phyloP scores from a whole-genome alignment of 2,888 invertebrate species.

The Pimpla rufipes region DNA sequence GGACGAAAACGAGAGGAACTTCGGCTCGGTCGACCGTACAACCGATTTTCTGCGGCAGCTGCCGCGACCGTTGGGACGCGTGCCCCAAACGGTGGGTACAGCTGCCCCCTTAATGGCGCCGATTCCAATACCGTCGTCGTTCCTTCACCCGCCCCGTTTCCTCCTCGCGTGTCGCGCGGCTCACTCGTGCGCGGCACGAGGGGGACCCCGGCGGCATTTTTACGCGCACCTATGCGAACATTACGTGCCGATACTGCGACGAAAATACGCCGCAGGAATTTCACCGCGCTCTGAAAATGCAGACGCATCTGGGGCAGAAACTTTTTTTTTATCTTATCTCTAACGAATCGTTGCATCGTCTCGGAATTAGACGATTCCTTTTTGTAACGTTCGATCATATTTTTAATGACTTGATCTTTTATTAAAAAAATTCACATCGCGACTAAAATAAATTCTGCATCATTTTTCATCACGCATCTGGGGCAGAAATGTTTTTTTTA shows the following conservation, averaged over 20 bases:
- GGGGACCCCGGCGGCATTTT: neutral
- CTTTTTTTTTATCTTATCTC: neutral
- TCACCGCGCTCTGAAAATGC: too few relatives aligned
- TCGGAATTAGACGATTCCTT: too few relatives aligned
- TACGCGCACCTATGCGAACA: constrained; percentile 22
- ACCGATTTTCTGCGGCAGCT: constrained; percentile 81
- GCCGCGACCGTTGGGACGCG: constrained; percentile 84
- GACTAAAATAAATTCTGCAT: too few relatives aligned
- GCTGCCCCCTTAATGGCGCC: constrained; percentile 64
- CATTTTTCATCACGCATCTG: too few relatives aligned
- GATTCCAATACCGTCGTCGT: constrained; percentile 46
- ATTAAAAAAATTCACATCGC: too few relatives aligned
- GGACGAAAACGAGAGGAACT: constrained; percentile 53
- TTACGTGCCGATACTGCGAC: constrained; percentile 45
- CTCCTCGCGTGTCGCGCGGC: neutral
- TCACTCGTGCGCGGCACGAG: constrained; percentile 7
- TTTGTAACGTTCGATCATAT: too few relatives aligned
- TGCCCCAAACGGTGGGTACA: constrained; percentile 77
- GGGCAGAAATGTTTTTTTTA: too few relatives aligned
- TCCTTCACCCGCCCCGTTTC: constrained; percentile 26
- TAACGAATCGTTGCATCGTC: too few relatives aligned
- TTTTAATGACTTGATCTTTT: too few relatives aligned
- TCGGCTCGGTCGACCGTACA: constrained; percentile 56
- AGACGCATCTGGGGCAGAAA: neutral
- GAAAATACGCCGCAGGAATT: constrained; percentile 21